phyloP scores from a whole-genome alignment of 2,113 vertebrate species.

The Alexandromys fortis region DNA sequence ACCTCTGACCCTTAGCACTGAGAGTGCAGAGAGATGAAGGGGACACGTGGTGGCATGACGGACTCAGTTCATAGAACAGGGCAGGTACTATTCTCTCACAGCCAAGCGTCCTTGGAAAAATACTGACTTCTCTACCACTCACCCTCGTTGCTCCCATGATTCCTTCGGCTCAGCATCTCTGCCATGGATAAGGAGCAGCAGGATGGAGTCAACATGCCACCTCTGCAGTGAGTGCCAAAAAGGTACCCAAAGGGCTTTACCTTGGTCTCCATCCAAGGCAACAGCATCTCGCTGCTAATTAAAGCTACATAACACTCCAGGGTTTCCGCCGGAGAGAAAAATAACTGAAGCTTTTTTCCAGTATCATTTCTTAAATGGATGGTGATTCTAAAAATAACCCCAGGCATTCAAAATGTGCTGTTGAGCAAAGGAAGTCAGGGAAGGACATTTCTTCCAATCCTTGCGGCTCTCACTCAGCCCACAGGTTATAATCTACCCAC shows the following conservation, averaged over 20 bases:
- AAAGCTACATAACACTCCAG: slow-evolving; percentile 65
- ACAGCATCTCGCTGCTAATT: slow-evolving; percentile 78
- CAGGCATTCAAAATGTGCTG: background rate
- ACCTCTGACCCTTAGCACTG: background rate
- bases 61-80: background rate
- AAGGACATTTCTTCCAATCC: background rate
- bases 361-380: slow-evolving; percentile 52
- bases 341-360: background rate
- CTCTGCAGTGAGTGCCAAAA: background rate
- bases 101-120: background rate
- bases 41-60: rapidly evolving
- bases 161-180: background rate
- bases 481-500: background rate
- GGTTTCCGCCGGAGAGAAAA: slow-evolving; percentile 30
- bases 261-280: slow-evolving; percentile 68
- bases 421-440: background rate
- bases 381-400: slow-evolving; percentile 60
- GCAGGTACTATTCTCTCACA: background rate
- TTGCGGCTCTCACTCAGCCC: background rate
- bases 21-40: background rate
- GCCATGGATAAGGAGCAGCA: background rate
- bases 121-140: background rate
- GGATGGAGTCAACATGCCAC: background rate
- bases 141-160: background rate
- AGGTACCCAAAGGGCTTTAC: slow-evolving; percentile 33